These are phyloP conservation scores for Anthophora plumipes DNA, from an alignment of 2,888 invertebrate species.

Conservation along the genomic window DNA sequence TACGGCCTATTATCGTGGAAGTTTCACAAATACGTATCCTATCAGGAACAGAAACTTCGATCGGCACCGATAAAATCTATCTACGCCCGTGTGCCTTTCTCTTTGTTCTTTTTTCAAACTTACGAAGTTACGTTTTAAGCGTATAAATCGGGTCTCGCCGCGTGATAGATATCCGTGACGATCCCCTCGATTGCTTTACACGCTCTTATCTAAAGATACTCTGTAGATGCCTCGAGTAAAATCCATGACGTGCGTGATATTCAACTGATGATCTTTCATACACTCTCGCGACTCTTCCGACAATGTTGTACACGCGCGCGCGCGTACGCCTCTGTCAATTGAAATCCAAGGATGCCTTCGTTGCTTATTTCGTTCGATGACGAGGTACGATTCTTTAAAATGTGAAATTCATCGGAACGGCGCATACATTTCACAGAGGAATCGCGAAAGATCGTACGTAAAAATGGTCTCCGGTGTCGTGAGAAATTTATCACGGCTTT, in stretches of 20 bases:
- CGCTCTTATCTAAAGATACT: conserved; percentile 30
- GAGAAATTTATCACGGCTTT: conserved; percentile 33
- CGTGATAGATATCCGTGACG: conserved; percentile 48
- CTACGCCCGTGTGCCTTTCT: conserved; percentile 14
- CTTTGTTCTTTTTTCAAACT: conserved; percentile 10
- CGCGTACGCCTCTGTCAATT: conserved; percentile 36
- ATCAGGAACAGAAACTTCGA: not conserved
- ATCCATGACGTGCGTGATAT: conserved; percentile 41
- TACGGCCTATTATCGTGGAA: conserved; percentile 9
- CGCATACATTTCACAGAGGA: not conserved
- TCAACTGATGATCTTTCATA: conserved; percentile 41
- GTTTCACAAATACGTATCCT: conserved; percentile 10
- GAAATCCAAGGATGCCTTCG: conserved; percentile 26
- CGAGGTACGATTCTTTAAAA: conserved; percentile 11
- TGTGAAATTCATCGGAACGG: conserved; percentile 12
- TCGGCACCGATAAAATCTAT: conserved; percentile 22
- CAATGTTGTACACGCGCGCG: conserved; percentile 19
- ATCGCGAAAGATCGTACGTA: not conserved
- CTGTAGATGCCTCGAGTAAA: conserved; percentile 26
- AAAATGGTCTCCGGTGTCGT: not conserved
- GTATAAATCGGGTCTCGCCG: conserved; percentile 18
- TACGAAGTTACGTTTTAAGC: conserved; percentile 26
- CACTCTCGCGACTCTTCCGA: conserved; percentile 25
- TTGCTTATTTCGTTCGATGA: conserved; percentile 42
- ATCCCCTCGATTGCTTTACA: conserved; percentile 28